Evolutionary conservation across 2,797 vertebrate genomes (phyloP).

Genomic region (Hirundo rustica): DNA sequence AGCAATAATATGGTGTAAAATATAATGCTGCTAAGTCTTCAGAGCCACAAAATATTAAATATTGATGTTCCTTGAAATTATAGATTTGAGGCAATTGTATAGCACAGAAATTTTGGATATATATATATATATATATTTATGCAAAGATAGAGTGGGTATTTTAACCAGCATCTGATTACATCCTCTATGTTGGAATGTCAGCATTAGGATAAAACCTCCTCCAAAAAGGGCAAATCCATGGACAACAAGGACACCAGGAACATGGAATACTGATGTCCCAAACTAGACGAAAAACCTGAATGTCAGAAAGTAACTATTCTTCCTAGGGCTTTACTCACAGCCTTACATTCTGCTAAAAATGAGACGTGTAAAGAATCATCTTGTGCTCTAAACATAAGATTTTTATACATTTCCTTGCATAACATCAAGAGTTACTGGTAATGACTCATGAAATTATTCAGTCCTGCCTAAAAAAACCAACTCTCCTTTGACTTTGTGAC

Average conservation of each 20-base stretch:
- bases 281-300: not conserved
- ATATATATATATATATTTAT: not conserved
- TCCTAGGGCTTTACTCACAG: not conserved
- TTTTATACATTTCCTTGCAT: not conserved
- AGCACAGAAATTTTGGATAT: not conserved
- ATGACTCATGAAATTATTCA: constrained; percentile 39
- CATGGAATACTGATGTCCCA: not conserved
- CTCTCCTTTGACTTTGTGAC: constrained; percentile 31
- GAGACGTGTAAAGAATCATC: not conserved
- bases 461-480: constrained; percentile 6
- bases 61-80: not conserved
- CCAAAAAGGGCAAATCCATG: not conserved
- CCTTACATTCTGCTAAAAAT: not conserved
- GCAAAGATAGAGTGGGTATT: not conserved
- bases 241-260: not conserved
- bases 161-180: not conserved
- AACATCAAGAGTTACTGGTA: not conserved
- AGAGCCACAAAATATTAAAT: not conserved
- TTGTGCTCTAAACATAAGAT: not conserved
- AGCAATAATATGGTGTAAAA: not conserved
- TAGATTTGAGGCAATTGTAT: not conserved
- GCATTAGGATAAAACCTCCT: not conserved
- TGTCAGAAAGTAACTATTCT: not conserved
- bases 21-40: not conserved
- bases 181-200: not conserved